These are phyloP conservation scores for Lacerta viridis DNA, from an alignment of 2,797 vertebrate species.

Conservation along the genomic window DNA sequence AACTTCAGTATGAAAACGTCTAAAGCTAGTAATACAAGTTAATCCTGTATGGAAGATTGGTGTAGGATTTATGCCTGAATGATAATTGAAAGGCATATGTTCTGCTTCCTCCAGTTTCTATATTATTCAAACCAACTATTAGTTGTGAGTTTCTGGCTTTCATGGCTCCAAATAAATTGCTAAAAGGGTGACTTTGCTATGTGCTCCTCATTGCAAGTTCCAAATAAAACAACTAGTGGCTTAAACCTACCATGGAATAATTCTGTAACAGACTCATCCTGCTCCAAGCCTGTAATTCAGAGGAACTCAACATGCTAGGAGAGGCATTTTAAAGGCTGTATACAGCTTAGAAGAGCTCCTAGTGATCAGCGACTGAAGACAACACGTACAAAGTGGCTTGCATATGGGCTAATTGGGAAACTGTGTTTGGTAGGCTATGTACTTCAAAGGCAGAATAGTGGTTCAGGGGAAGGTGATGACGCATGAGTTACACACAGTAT, in stretches of 20 bases:
- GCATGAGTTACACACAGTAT: not conserved
- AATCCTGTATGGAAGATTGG: not conserved
- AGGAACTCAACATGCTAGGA: not conserved
- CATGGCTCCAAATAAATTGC: not conserved
- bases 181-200: not conserved
- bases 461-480: not conserved
- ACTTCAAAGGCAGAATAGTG: not conserved
- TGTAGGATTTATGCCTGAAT: not conserved
- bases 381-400: not conserved
- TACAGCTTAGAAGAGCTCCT: not conserved
- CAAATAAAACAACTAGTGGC: not conserved
- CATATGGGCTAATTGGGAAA: not conserved
- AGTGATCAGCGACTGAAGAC: not conserved
- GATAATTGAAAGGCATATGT: not conserved
- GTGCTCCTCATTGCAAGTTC: not conserved
- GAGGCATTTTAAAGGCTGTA: not conserved
- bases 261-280: not conserved
- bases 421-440: not conserved
- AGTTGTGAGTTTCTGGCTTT: not conserved
- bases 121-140: not conserved
- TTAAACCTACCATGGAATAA: not conserved
- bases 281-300: not conserved
- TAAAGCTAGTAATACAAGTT: not conserved
- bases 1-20: not conserved
- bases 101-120: not conserved